A percentile compares a stretch with the other conserved stretches of the same genome.
These are phyloP conservation scores for Pagrus major DNA, from an alignment of 2,113 vertebrate genomes.

Conservation along the genomic window DNA sequence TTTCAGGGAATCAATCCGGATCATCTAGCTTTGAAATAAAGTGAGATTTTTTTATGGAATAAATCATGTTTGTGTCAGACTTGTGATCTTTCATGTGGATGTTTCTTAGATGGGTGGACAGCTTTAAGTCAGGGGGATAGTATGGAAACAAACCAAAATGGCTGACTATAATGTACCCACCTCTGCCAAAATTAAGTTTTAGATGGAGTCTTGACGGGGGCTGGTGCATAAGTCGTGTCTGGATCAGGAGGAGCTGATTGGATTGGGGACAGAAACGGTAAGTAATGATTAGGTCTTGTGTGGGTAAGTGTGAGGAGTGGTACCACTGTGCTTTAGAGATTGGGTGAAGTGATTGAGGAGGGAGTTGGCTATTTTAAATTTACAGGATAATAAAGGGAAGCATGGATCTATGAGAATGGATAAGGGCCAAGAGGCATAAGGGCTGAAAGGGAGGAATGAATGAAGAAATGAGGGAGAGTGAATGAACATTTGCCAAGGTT, in stretches of 20 bases:
- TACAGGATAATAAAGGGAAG: conserved; percentile 38
- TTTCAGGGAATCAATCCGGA: conserved; percentile 20
- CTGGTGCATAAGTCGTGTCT: neutral
- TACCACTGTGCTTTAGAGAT: conserved; percentile 24
- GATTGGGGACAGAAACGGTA: neutral
- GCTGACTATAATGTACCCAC: neutral
- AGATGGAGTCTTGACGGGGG: neutral
- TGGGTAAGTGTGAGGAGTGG: conserved; percentile 19
- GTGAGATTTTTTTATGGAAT: neutral
- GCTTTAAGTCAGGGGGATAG: neutral
- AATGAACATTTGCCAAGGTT: conserved; percentile 17
- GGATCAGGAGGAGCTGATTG: conserved; percentile 23
- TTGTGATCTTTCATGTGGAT: neutral
- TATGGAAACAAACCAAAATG: neutral
- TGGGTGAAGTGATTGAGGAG: conserved; percentile 31
- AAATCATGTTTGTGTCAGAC: neutral
- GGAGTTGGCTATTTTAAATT: conserved; percentile 31
- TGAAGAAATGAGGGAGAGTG: neutral
- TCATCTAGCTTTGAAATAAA: conserved; percentile 3
- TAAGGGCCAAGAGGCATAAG: conserved; percentile 3
- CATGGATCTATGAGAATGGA: conserved; percentile 26
- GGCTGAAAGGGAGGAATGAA: conserved; percentile 6
- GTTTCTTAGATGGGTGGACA: neutral
- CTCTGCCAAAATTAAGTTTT: no score
- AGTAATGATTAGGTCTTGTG: conserved; percentile 28